Conservation (phyloP, 2,113 vertebrate species). For the Vombatus ursinus region DNA sequence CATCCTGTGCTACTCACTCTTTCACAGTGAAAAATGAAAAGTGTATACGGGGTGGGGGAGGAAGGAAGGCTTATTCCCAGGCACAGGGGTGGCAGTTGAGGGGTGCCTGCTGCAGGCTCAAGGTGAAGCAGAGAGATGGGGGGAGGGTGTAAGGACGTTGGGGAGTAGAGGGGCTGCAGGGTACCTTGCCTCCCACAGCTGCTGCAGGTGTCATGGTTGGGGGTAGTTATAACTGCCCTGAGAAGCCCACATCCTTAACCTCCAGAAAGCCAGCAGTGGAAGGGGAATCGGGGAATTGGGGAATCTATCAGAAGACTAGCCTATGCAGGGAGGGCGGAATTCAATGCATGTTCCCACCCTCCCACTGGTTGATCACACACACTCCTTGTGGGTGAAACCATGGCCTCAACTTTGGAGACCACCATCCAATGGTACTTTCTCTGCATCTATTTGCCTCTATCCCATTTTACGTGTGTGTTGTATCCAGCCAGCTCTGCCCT, state of each 20-base stretch:
- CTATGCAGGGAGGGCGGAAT: not conserved
- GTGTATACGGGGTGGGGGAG: not conserved
- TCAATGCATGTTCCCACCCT: not conserved
- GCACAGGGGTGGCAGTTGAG: not conserved
- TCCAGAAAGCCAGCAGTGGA: not conserved
- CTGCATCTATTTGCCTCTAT: not conserved
- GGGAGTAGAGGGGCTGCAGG: not conserved
- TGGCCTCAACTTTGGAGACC: not conserved
- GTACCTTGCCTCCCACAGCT: not conserved
- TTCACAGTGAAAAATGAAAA: not conserved
- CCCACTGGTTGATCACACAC: not conserved
- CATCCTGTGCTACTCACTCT: not conserved
- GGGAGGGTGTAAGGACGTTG: not conserved
- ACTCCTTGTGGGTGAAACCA: not conserved
- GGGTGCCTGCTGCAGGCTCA: not conserved
- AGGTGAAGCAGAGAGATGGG: not conserved
- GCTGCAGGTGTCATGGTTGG: not conserved
- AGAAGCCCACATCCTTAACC: not conserved
- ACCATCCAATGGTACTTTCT: not conserved
- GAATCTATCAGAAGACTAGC: not conserved
- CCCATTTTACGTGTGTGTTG: not conserved
- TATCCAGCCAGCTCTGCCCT: not conserved
- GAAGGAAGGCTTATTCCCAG: not conserved
- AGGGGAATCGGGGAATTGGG: not conserved
- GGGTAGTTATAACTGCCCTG: not conserved